These are phyloP conservation scores for Cottus gobio DNA, from an alignment of 2,113 vertebrate genomes.

Conservation along the genomic window DNA sequence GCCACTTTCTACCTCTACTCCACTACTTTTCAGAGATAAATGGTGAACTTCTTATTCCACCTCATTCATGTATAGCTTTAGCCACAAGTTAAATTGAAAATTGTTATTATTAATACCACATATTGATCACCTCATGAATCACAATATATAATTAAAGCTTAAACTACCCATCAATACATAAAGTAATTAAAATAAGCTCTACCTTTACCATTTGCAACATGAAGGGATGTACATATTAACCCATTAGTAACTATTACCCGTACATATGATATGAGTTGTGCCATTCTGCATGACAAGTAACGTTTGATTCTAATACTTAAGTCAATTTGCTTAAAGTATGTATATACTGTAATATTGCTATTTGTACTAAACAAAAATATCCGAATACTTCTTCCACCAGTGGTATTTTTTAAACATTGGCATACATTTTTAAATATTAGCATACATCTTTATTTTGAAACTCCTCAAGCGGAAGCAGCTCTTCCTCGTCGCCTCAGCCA, in stretches of 20 bases:
- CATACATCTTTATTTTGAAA: conserved; percentile 51
- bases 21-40: background rate
- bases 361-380: background rate
- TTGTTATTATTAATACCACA: background rate
- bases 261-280: background rate
- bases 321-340: background rate
- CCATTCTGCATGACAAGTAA: background rate
- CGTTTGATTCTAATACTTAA: background rate
- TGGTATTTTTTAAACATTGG: too few relatives aligned
- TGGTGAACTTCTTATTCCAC: background rate
- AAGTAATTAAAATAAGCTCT: background rate
- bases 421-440: too few relatives aligned
- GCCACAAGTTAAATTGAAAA: background rate
- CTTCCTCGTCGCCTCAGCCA: accelerated
- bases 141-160: background rate
- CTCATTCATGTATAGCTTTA: background rate
- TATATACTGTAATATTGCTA: background rate
- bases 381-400: background rate
- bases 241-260: background rate
- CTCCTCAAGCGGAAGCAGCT: accelerated
- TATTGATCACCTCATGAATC: background rate
- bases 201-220: background rate
- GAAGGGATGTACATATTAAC: background rate
- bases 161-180: background rate
- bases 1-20: background rate